Evolutionary conservation across 2,888 invertebrate species (phyloP), one percentile per base, ranked within the genome.

Genomic region (Dicycla oo): DNA sequence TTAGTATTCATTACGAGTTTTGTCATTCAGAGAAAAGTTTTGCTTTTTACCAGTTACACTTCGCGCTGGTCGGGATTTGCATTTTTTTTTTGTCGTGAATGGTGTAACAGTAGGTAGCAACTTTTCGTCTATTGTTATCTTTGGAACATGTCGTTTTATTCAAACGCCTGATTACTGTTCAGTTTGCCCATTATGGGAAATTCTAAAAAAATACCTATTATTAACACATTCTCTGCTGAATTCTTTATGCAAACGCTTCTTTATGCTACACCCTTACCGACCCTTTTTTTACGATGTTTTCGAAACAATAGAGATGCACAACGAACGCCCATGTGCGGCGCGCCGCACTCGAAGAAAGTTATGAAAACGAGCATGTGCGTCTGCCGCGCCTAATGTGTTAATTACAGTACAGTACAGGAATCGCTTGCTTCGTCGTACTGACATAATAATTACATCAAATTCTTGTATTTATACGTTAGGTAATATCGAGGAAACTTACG

Each of bases 1-100:
- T 94, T 93, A 92, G 94, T 92, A 94, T 93, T 94, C 93, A 94
- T 93, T 92, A 91, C 86, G 92, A 93, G 92, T 93, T 93, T 93
- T 93, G 93, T 93, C 93, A 93, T 93, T 94, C 92, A 89, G 90
- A 89, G 89, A 91, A 90, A 93, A 93, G 90, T 91, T 92, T 89
- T 86, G 87, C 86, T 89, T 91, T 91, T 90, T 88, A 87, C 87
- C 89, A 85, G 87, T 88, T 88, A 86, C 87, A 84, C 86, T 87
- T 88, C 83, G 81, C 86, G 74, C 79, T 66, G 73, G 78, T 65
- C 70, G 85, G 77, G 81, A 87, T 90, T 89, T 86, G 87, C 86
- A 88, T 89, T 86, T 88, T 82, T 88, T 83, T 81, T 38, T 49
- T 71, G 45, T 47, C 56, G 65, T 51, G 38, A 73, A 60, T 83